These are phyloP conservation scores for Axis porcinus DNA, from an alignment of 2,113 vertebrate species.

Conservation along the genomic window DNA sequence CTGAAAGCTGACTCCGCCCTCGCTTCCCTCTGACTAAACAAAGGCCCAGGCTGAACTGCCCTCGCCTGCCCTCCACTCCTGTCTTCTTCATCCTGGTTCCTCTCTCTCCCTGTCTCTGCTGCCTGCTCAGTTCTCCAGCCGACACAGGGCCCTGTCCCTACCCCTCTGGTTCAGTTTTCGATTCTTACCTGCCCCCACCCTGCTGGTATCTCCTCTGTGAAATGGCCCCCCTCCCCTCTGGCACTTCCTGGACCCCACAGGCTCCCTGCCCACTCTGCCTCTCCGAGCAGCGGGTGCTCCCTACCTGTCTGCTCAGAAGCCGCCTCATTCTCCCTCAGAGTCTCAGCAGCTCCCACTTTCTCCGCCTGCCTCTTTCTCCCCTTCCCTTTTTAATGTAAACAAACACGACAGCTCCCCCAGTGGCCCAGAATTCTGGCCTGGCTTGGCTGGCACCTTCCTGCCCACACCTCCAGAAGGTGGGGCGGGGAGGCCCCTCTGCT, in stretches of 20 bases:
- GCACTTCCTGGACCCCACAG: background rate
- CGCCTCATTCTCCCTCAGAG: background rate
- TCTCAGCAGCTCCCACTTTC: background rate
- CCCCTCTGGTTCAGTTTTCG: background rate
- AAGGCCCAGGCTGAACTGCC: background rate
- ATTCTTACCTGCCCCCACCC: background rate
- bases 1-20: background rate
- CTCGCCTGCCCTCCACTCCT: background rate
- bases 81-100: background rate
- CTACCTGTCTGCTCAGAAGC: background rate
- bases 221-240: background rate
- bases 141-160: background rate
- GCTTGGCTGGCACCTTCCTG: background rate
- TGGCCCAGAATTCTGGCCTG: background rate
- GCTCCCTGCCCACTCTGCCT: background rate
- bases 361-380: background rate
- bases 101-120: background rate
- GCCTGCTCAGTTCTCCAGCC: background rate
- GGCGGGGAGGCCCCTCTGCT: background rate
- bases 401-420: constrained; percentile 29
- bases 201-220: background rate
- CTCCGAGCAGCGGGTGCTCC: background rate
- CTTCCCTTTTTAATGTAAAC: constrained; percentile 16
- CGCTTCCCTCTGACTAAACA: background rate
- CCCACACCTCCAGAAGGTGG: background rate